Evolutionary conservation across 2,888 invertebrate genomes (phyloP).

Genomic region (Tetranychus truncatus): DNA sequence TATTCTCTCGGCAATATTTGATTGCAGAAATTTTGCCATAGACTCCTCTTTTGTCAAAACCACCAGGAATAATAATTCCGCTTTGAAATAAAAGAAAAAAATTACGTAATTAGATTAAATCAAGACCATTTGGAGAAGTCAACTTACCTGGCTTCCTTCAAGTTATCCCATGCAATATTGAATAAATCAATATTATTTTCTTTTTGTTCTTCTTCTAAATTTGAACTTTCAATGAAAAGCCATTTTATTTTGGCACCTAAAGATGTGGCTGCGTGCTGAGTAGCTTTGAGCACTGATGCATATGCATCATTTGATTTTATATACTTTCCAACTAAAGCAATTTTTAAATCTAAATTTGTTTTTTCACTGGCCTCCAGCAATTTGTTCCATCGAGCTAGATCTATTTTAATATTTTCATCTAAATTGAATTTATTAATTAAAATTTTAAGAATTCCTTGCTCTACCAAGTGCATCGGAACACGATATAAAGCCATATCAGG

Average conservation of each 20-base stretch:
- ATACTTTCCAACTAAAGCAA: conserved; percentile 89
- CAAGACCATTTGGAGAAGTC: background rate
- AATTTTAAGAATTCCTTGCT: conserved; percentile 68
- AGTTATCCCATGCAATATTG: conserved; percentile 77
- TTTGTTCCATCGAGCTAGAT: conserved; percentile 48
- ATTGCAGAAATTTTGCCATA: conserved; percentile 89
- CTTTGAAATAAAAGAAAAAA: conserved; percentile 36
- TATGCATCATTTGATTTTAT: conserved; percentile 78
- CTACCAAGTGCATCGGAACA: conserved; percentile 80
- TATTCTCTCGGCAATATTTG: conserved; percentile 72
- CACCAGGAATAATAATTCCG: conserved; percentile 88
- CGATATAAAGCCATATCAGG: conserved; percentile 88
- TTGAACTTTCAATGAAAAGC: conserved; percentile 71
- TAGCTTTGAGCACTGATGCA: conserved; percentile 81
- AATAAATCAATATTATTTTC: conserved; percentile 44
- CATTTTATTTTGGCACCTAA: conserved; percentile 65
- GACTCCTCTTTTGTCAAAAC: conserved; percentile 84
- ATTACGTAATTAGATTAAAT: too few species aligned
- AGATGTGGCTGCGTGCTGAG: conserved; percentile 77
- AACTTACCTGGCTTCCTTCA: conserved; percentile 45
- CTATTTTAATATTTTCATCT: conserved; percentile 33
- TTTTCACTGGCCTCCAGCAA: conserved; percentile 49
- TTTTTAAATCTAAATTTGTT: conserved; percentile 48
- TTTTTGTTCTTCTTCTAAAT: conserved; percentile 56
- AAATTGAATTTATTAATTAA: conserved; percentile 61